These are phyloP conservation scores for Andricus grossulariae DNA, from an alignment of 1,140 invertebrate species.

Conservation along the genomic window DNA sequence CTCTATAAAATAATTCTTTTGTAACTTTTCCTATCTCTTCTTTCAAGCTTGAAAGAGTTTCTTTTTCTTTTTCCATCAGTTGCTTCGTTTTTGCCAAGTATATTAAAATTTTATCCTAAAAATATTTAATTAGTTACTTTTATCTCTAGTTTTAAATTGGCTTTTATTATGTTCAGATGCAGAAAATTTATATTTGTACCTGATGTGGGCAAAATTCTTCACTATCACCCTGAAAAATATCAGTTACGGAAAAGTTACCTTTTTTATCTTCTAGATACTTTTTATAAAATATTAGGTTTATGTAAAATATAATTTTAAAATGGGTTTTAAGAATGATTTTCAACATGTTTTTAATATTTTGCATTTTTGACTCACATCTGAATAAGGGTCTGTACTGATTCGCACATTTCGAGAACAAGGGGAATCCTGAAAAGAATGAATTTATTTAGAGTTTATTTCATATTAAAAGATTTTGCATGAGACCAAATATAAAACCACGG, in stretches of 20 bases:
- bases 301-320: too few species aligned
- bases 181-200: not conserved
- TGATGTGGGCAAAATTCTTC: not conserved
- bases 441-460: slow-evolving; percentile 8
- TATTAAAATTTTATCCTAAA: slow-evolving; percentile 56
- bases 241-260: too few species aligned
- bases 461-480: not conserved
- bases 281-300: too few species aligned
- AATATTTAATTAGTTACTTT: slow-evolving; percentile 34
- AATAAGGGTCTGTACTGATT: slow-evolving; percentile 36
- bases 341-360: not conserved
- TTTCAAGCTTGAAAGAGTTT: slow-evolving; percentile 55
- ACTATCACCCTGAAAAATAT: slow-evolving; percentile 4
- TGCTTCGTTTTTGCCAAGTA: slow-evolving; percentile 52
- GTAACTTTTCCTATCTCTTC: slow-evolving; percentile 51
- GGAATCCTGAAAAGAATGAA: slow-evolving; percentile 40
- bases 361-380: slow-evolving; percentile 39
- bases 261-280: too few species aligned
- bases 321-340: not conserved
- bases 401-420: slow-evolving; percentile 38
- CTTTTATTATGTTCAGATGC: slow-evolving; percentile 18
- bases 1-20: slow-evolving; percentile 41
- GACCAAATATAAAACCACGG: too few species aligned
- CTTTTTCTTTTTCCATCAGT: slow-evolving; percentile 56
- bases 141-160: slow-evolving; percentile 12